A percentile compares a stretch with the other conserved stretches of the same genome.
phyloP scores from a whole-genome alignment of 2,113 vertebrate genomes.

The Hippocampus guttulatus region DNA sequence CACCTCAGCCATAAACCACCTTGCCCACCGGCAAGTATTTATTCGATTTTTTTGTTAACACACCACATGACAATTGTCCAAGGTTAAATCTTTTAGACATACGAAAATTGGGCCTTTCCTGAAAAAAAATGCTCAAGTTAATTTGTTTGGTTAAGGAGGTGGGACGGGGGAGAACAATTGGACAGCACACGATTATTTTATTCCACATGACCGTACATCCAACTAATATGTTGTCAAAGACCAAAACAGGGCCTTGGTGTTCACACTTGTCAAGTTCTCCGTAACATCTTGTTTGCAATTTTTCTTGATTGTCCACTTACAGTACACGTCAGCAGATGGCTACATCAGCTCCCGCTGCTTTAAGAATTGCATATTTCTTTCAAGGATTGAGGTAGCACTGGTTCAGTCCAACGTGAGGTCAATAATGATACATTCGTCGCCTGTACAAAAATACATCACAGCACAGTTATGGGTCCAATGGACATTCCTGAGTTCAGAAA shows the following conservation, averaged over 20 bases:
- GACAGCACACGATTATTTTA: conserved; percentile 57
- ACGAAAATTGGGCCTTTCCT: neutral
- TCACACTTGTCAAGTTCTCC: conserved; percentile 30
- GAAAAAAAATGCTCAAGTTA: neutral
- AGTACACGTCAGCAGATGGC: conserved; percentile 42
- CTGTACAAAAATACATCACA: conserved; percentile 52
- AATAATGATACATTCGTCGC: conserved; percentile 51
- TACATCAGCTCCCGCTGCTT: conserved; percentile 36
- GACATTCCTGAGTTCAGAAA: conserved; percentile 45
- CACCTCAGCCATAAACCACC: no score
- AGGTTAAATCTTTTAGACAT: neutral
- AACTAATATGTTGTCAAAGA: conserved; percentile 55
- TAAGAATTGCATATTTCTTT: conserved; percentile 60
- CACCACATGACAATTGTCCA: neutral
- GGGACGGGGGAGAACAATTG: neutral
- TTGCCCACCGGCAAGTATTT: no score
- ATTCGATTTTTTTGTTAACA: neutral
- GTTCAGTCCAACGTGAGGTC: conserved; percentile 55
- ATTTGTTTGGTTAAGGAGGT: neutral
- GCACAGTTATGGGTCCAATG: conserved; percentile 34
- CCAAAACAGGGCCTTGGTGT: conserved; percentile 32
- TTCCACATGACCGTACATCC: conserved; percentile 56
- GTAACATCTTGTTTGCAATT: conserved; percentile 44
- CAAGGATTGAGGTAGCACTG: conserved; percentile 60
- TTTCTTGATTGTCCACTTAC: conserved; percentile 63